A percentile compares a stretch with the other conserved stretches of the same genome.
Evolutionary conservation across 2,888 invertebrate genomes (phyloP).

Genomic region (Habrosyne pyritoides): DNA sequence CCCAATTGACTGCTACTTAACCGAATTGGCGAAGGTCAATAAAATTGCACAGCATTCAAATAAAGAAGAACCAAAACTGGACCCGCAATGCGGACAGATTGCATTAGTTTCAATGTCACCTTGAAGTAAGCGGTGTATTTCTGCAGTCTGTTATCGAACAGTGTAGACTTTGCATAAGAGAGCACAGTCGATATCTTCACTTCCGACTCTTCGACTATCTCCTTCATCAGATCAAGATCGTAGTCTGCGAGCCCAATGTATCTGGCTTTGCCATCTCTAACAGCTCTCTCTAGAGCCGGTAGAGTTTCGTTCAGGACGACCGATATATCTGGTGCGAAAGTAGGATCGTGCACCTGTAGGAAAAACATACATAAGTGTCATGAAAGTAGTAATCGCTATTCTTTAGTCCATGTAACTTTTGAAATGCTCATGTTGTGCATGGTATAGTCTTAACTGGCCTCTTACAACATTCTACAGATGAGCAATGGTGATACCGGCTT

Average conservation of each 20-base stretch:
- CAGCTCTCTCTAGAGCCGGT: constrained; percentile 90
- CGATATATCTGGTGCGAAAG: constrained; percentile 91
- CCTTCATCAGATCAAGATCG: constrained; percentile 89
- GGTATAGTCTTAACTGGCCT: too few species aligned
- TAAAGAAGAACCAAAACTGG: neutral
- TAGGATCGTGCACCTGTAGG: constrained; percentile 94
- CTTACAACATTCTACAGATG: too few species aligned
- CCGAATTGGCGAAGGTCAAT: neutral
- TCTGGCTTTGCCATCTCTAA: constrained; percentile 88
- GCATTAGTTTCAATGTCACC: constrained; percentile 66
- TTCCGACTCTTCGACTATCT: constrained; percentile 86
- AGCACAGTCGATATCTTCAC: constrained; percentile 88
- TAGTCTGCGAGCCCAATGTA: constrained; percentile 95
- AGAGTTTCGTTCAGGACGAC: constrained; percentile 93
- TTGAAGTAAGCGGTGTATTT: constrained; percentile 90
- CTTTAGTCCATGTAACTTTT: too few species aligned
- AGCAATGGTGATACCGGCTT: too few species aligned
- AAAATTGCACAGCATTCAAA: neutral
- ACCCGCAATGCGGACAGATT: neutral
- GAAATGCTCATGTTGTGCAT: too few species aligned
- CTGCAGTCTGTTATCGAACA: constrained; percentile 90
- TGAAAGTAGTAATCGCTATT: too few species aligned
- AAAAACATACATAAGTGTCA: too few species aligned
- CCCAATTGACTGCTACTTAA: neutral
- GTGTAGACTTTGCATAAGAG: constrained; percentile 90